These are phyloP conservation scores for Spilarctia lutea DNA, from an alignment of 2,888 invertebrate species.

Conservation along the genomic window DNA sequence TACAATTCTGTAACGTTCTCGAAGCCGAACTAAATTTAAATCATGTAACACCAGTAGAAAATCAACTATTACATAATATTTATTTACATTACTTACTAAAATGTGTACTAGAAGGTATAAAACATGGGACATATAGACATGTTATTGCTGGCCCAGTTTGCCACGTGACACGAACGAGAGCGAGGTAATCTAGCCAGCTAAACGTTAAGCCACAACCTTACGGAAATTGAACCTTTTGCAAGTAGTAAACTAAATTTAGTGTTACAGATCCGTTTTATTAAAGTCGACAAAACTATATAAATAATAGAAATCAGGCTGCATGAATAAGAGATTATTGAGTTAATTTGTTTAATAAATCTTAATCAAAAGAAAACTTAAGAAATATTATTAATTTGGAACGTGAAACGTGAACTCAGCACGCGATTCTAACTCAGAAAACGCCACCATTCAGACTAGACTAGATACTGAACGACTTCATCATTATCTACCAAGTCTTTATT, in stretches of 20 bases:
- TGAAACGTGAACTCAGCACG: no score
- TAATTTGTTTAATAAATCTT: no score
- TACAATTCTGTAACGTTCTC: no score
- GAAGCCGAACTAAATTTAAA: neutral
- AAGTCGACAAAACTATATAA: neutral
- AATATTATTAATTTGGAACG: no score
- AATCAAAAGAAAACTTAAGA: no score
- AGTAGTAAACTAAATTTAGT: neutral
- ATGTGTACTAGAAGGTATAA: constrained; percentile 6
- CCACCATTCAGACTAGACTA: no score
- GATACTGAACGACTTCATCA: no score
- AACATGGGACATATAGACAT: constrained; percentile 2
- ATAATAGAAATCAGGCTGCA: no score
- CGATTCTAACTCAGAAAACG: no score
- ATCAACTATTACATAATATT: neutral
- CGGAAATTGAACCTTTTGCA: constrained; percentile 35
- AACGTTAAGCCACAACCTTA: constrained; percentile 18
- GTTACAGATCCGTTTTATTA: neutral
- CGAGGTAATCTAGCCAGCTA: constrained; percentile 41
- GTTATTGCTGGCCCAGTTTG: constrained; percentile 34
- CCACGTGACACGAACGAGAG: constrained; percentile 32
- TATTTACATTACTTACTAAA: neutral
- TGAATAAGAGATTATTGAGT: no score
- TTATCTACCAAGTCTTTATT: no score
- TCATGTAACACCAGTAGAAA: neutral